Percentiles rank a stretch among this genome's conserved stretches.
Evolutionary conservation across 2,888 invertebrate species (phyloP).

Genomic region (Operophtera brumata): DNA sequence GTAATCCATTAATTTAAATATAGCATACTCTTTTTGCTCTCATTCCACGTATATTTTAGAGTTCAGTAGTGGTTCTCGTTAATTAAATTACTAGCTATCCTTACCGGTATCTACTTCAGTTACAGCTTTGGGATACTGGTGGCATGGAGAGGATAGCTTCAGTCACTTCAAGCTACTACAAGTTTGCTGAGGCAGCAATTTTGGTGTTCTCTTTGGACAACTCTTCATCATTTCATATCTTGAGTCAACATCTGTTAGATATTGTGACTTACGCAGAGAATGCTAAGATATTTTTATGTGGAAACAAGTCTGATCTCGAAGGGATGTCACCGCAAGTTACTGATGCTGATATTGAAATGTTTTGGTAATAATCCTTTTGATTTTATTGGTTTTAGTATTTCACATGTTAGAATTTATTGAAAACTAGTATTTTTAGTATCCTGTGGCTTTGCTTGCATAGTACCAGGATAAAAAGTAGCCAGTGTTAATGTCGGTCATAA

Average conservation of each 20-base stretch:
- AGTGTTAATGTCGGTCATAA: no score
- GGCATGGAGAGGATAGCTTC: constrained; percentile 98
- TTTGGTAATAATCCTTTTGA: constrained; percentile 79
- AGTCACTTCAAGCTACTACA: constrained; percentile 96
- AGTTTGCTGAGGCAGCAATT: constrained; percentile 96
- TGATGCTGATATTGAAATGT: constrained; percentile 93
- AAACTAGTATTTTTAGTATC: no score
- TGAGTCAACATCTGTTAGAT: constrained; percentile 95
- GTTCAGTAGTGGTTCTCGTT: not conserved
- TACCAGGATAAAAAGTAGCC: no score
- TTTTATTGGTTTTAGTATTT: not conserved
- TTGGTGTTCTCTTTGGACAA: constrained; percentile 95
- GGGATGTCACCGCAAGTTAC: constrained; percentile 88
- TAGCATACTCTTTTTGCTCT: not conserved
- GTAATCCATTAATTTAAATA: constrained; percentile 63
- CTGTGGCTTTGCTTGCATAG: no score
- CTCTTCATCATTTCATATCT: constrained; percentile 93
- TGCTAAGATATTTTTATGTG: constrained; percentile 96
- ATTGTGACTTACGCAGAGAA: constrained; percentile 97
- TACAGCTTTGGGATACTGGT: constrained; percentile 98
- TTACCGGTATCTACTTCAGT: constrained; percentile 71
- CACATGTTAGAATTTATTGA: no score
- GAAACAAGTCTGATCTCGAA: constrained; percentile 93
- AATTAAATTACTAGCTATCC: constrained; percentile 21
- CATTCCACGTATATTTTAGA: not conserved